Evolutionary conservation across 2,888 invertebrate species (phyloP).

Genomic region (Hermaeophaga mercurialis): DNA sequence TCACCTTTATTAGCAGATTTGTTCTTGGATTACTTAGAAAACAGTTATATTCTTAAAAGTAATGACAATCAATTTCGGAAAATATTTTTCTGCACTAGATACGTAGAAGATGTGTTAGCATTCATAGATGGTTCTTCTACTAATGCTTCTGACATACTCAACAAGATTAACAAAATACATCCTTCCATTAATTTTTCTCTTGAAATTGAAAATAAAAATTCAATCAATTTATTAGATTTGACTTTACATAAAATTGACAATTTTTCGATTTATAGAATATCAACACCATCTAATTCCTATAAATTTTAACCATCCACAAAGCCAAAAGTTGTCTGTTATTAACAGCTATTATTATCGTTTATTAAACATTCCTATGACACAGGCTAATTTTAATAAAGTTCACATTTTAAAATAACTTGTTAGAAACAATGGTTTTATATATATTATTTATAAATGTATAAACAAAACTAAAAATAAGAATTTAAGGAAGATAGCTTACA

Average conservation of each 20-base stretch:
- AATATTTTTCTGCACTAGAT: neutral
- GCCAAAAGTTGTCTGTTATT: too few relatives aligned
- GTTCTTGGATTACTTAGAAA: neutral
- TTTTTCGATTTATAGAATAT: neutral
- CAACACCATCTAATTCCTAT: neutral
- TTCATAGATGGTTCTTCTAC: neutral
- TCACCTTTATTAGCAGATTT: neutral
- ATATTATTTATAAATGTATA: too few relatives aligned
- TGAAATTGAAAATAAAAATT: neutral
- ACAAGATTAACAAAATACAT: neutral
- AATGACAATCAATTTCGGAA: neutral
- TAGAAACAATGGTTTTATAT: too few relatives aligned
- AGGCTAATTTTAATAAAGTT: too few relatives aligned
- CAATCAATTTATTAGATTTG: neutral
- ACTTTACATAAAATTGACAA: neutral
- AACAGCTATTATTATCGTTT: too few relatives aligned
- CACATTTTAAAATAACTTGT: too few relatives aligned
- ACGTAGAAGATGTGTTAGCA: neutral
- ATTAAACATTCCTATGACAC: too few relatives aligned
- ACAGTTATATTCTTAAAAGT: neutral
- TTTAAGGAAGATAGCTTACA: too few relatives aligned
- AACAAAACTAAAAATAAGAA: too few relatives aligned
- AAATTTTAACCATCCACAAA: neutral
- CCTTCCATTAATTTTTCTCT: neutral
- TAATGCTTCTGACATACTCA: neutral